Percentiles rank a stretch among this genome's conserved stretches.
Conservation (phyloP, 2,797 vertebrate species). For the Margarornis squamiger region DNA sequence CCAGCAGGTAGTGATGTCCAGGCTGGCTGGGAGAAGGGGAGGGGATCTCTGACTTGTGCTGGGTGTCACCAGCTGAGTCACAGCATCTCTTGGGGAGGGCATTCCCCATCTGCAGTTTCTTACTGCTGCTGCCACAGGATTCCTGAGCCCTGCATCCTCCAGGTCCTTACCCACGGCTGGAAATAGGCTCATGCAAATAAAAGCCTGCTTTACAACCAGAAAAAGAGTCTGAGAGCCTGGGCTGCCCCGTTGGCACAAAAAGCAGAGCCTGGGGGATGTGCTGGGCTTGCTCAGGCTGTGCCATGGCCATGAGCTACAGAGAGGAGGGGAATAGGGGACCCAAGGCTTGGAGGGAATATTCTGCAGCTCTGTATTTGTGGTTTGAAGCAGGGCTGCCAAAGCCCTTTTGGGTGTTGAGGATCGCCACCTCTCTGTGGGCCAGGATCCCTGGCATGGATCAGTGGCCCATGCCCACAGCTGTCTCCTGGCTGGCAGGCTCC, state of each 20-base stretch:
- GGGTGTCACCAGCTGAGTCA: neutral
- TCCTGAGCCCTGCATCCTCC: neutral
- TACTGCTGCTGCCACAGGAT: neutral
- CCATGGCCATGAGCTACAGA: neutral
- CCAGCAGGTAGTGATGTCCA: neutral
- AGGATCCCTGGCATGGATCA: neutral
- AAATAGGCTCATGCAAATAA: neutral
- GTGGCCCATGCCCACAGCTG: neutral
- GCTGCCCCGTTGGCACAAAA: neutral
- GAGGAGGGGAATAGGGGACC: neutral
- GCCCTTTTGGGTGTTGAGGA: neutral
- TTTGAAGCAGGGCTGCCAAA: neutral
- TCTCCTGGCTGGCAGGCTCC: neutral
- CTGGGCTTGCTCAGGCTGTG: neutral
- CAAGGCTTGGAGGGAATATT: rapidly evolving
- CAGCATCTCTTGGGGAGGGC: neutral
- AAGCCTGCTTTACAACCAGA: neutral
- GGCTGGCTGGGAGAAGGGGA: neutral
- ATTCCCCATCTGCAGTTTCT: neutral
- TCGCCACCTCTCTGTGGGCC: neutral
- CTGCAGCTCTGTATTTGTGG: neutral
- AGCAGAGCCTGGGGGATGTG: neutral
- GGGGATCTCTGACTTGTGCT: neutral
- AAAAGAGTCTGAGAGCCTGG: neutral
- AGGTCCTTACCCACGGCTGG: neutral